Evolutionary conservation across 2,113 vertebrate species (phyloP).

Genomic region (Poicephalus gulielmi): DNA sequence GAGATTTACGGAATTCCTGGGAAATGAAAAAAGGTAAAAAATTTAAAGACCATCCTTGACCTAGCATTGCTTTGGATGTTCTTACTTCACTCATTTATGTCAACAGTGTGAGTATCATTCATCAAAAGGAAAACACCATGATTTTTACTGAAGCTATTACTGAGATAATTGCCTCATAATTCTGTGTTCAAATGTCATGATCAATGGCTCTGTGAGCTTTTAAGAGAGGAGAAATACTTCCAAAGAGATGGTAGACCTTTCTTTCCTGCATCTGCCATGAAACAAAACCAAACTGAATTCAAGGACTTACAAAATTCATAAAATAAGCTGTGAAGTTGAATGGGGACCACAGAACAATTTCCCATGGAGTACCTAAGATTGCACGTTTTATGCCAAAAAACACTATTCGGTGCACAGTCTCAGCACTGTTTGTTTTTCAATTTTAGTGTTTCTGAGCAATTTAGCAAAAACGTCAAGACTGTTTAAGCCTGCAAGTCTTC

Average conservation of each 20-base stretch:
- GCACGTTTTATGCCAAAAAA: neutral
- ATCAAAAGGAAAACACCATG: neutral
- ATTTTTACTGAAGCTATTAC: neutral
- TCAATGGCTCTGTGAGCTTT: neutral
- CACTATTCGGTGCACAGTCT: accelerated
- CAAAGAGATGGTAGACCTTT: neutral
- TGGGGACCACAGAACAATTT: neutral
- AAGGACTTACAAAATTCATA: neutral
- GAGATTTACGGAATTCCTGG: neutral
- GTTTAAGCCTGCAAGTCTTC: neutral
- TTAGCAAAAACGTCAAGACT: neutral
- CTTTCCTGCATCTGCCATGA: neutral
- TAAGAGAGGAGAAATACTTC: neutral
- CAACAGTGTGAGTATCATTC: neutral
- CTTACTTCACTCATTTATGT: neutral
- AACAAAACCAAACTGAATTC: neutral
- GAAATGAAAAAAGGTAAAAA: neutral
- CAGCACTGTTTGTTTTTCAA: neutral
- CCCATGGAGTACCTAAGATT: neutral
- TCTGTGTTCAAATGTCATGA: neutral
- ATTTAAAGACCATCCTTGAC: neutral
- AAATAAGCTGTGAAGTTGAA: neutral
- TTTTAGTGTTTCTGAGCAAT: neutral
- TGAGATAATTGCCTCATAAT: neutral
- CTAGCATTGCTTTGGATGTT: neutral